These are phyloP conservation scores for Tetragonula clypearis DNA, from an alignment of 1,140 invertebrate genomes.

Conservation along the genomic window DNA sequence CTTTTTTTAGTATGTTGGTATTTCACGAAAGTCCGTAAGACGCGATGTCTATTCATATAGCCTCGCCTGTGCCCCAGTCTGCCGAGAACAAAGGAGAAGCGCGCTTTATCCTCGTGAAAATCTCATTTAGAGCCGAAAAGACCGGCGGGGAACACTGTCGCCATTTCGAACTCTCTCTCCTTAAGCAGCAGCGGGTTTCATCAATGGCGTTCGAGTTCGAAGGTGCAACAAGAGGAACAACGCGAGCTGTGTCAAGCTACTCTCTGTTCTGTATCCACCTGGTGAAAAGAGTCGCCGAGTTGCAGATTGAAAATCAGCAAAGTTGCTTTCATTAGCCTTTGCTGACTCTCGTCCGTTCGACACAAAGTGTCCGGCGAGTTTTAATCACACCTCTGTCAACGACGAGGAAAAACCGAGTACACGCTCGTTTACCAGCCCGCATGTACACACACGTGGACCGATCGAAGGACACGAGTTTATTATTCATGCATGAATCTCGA, in stretches of 20 bases:
- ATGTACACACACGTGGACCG: slow-evolving; percentile 50
- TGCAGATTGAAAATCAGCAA: slow-evolving; percentile 26
- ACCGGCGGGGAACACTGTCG: background rate
- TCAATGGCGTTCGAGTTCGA: background rate
- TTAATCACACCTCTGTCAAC: slow-evolving; percentile 29
- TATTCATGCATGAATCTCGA: slow-evolving; percentile 66
- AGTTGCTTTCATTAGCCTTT: slow-evolving; percentile 25
- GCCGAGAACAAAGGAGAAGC: too few relatives aligned
- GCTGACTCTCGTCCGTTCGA: background rate
- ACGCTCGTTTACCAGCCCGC: slow-evolving; percentile 60
- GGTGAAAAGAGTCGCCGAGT: background rate
- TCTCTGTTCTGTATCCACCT: background rate
- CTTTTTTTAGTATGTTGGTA: too few relatives aligned
- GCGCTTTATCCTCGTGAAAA: too few relatives aligned
- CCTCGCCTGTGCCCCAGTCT: too few relatives aligned
- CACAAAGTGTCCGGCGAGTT: slow-evolving; percentile 18
- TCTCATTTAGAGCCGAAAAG: background rate
- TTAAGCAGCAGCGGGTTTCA: slow-evolving; percentile 2
- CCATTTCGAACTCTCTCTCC: background rate
- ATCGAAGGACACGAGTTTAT: slow-evolving; percentile 62
- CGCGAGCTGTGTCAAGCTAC: background rate
- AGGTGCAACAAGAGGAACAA: background rate
- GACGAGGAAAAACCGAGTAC: slow-evolving; percentile 49
- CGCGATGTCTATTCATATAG: too few relatives aligned
- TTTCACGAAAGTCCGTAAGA: too few relatives aligned